Conservation (phyloP, 2,888 invertebrate genomes). For the Andrena trimmerana region DNA sequence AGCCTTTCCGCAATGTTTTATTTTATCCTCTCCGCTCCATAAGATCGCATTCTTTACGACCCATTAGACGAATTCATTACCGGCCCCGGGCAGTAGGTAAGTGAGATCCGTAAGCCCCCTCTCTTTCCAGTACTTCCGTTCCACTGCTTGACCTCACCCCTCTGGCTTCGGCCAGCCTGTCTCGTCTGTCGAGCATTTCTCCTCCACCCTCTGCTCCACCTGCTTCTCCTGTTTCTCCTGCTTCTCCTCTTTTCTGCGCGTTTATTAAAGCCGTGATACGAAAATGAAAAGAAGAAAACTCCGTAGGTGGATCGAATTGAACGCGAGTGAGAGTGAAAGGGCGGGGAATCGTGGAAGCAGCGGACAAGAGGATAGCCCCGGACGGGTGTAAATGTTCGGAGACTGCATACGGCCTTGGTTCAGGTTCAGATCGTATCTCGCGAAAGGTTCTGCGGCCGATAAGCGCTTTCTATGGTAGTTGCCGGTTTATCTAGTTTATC, state of each 20-base stretch:
- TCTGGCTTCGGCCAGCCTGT: constrained; percentile 20
- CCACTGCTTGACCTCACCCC: constrained; percentile 29
- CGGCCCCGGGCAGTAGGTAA: constrained; percentile 81
- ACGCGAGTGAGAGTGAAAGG: neutral
- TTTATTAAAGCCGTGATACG: neutral
- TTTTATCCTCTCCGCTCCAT: constrained; percentile 84
- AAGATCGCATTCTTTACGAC: constrained; percentile 85
- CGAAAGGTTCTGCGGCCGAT: constrained; percentile 59
- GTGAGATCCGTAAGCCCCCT: constrained; percentile 76
- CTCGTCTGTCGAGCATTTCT: constrained; percentile 56
- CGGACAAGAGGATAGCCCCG: neutral
- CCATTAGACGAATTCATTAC: constrained; percentile 85
- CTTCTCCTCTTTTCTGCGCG: neutral
- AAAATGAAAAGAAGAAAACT: neutral
- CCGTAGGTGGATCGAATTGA: neutral
- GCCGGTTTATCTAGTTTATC: constrained; percentile 65
- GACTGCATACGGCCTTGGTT: constrained; percentile 52
- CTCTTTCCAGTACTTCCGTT: constrained; percentile 55
- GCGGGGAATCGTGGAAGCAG: neutral
- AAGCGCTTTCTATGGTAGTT: constrained; percentile 63
- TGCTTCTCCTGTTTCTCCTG: neutral
- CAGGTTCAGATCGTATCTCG: constrained; percentile 60
- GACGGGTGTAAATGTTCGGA: constrained; percentile 3
- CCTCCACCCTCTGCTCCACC: constrained; percentile 26
- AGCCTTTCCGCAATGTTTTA: constrained; percentile 82